Evolutionary conservation across 2,797 vertebrate species (phyloP).

Genomic region (Varecia variegata): DNA sequence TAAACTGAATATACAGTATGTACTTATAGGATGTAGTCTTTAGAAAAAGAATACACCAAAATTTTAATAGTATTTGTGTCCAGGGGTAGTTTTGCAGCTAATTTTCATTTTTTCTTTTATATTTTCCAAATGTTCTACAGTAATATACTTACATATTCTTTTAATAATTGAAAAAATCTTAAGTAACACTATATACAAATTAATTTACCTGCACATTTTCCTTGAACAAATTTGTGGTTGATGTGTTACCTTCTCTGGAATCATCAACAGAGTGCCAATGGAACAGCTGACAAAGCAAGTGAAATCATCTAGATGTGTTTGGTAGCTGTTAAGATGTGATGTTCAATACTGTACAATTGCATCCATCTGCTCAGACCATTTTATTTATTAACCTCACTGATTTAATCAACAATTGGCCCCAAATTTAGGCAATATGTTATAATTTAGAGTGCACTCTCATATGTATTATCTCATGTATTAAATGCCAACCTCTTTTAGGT

Average conservation of each 20-base stretch:
- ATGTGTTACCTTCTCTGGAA: neutral
- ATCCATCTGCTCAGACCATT: neutral
- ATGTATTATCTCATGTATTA: neutral
- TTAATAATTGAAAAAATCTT: neutral
- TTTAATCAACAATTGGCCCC: neutral
- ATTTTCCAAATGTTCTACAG: neutral
- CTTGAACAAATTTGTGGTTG: neutral
- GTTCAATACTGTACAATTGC: neutral
- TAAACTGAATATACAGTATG: neutral
- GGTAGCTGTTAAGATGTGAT: neutral
- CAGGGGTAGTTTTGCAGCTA: neutral
- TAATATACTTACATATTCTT: neutral
- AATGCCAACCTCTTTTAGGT: neutral
- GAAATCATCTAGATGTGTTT: neutral
- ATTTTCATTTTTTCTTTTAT: conserved; percentile 26
- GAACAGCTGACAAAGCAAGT: neutral
- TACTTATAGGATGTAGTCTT: neutral
- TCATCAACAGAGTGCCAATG: neutral
- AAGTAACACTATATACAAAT: neutral
- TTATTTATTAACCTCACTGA: conserved; percentile 31
- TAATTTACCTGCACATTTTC: conserved; percentile 10
- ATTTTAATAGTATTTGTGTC: neutral
- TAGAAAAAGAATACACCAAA: neutral
- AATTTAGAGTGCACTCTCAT: neutral
- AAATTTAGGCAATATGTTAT: neutral